Conservation (phyloP, 2,888 invertebrate species). For the Choreutis nemorana region DNA sequence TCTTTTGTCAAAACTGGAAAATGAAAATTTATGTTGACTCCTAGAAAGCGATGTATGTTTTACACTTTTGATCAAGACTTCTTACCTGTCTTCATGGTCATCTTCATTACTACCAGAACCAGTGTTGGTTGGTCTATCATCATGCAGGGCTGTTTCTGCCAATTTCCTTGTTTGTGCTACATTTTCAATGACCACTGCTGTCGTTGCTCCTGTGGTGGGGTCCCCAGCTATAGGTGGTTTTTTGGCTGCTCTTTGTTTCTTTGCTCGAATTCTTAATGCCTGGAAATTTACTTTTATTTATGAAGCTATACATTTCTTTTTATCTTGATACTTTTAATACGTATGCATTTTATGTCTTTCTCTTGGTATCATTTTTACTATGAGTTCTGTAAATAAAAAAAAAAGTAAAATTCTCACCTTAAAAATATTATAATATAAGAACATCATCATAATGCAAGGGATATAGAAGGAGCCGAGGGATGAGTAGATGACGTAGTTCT, state of each 20-base stretch:
- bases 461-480: slow-evolving; percentile 99
- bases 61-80: background rate
- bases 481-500: slow-evolving; percentile 97
- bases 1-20: slow-evolving; percentile 53
- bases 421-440: slow-evolving; percentile 97
- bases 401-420: slow-evolving; percentile 74
- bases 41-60: no score
- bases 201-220: slow-evolving; percentile 73
- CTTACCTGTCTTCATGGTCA: slow-evolving; percentile 62
- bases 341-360: background rate
- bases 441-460: slow-evolving; percentile 98
- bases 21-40: no score
- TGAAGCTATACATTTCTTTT: background rate
- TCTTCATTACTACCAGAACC: slow-evolving; percentile 86
- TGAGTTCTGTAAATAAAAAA: background rate
- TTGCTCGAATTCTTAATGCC: slow-evolving; percentile 86
- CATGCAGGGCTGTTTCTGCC: slow-evolving; percentile 81
- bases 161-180: slow-evolving; percentile 82
- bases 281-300: slow-evolving; percentile 28
- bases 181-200: slow-evolving; percentile 89
- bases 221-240: slow-evolving; percentile 79
- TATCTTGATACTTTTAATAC: background rate
- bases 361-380: background rate
- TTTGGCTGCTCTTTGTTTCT: slow-evolving; percentile 81
- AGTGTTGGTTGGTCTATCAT: slow-evolving; percentile 87